A percentile compares a stretch with the other conserved stretches of the same genome.
Conservation (phyloP, 2,888 invertebrate genomes). For the Hyles lineata region DNA sequence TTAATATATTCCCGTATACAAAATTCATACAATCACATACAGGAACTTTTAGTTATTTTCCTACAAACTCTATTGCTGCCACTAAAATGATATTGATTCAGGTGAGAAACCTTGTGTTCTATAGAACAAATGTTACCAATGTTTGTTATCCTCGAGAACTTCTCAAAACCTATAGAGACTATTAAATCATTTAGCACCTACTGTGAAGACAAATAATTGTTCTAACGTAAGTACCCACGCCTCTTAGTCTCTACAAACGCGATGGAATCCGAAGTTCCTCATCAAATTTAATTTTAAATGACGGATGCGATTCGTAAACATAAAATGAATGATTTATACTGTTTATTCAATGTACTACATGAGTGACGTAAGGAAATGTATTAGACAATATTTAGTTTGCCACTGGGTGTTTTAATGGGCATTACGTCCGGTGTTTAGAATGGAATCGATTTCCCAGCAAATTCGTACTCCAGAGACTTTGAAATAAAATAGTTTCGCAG, state of each 20-base stretch:
- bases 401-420: not conserved
- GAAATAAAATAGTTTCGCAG: too few relatives aligned
- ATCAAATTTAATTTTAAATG: slow-evolving; percentile 11
- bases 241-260: not conserved
- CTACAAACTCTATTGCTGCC: not conserved
- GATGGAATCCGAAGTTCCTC: not conserved
- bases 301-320: slow-evolving; percentile 16
- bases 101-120: not conserved
- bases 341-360: not conserved
- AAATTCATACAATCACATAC: too few relatives aligned
- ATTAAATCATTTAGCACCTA: not conserved
- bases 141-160: not conserved
- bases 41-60: not conserved
- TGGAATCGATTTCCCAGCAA: too few relatives aligned
- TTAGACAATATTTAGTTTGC: not conserved
- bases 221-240: not conserved
- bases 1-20: too few relatives aligned
- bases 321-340: not conserved
- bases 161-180: slow-evolving; percentile 7
- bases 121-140: not conserved
- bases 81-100: not conserved
- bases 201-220: slow-evolving; percentile 14
- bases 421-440: too few relatives aligned
- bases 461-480: not conserved
- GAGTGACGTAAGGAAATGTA: not conserved